Evolutionary conservation across 2,797 vertebrate genomes (phyloP).

Genomic region (Chromis chromis): DNA sequence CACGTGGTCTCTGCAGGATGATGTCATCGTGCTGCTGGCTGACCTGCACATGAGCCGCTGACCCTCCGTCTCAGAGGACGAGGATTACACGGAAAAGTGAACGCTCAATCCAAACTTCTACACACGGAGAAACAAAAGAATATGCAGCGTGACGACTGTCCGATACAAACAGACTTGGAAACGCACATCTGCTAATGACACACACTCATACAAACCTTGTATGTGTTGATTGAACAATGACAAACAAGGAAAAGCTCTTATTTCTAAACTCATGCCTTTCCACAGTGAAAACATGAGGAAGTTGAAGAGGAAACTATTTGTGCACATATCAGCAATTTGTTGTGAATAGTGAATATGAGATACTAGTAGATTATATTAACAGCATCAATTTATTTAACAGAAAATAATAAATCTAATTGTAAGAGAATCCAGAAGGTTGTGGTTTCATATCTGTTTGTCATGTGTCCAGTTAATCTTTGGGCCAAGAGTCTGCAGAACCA

Average conservation of each 20-base stretch:
- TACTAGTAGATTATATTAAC: not conserved
- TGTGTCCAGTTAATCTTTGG: not conserved
- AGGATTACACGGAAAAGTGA: slow-evolving; percentile 40
- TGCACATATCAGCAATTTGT: not conserved
- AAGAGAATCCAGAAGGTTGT: not conserved
- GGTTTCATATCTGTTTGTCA: not conserved
- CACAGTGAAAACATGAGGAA: not conserved
- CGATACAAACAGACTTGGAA: slow-evolving; percentile 3
- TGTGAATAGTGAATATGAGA: not conserved
- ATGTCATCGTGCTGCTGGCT: slow-evolving; percentile 63
- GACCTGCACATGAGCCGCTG: slow-evolving; percentile 41
- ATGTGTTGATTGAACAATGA: not conserved
- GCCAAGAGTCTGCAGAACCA: not conserved
- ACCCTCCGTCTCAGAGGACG: slow-evolving; percentile 39
- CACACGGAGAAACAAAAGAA: slow-evolving; percentile 1
- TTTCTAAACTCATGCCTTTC: not conserved
- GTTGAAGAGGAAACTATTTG: not conserved
- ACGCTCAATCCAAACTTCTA: slow-evolving; percentile 19
- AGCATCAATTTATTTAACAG: not conserved
- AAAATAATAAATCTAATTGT: not conserved
- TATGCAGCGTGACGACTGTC: not conserved
- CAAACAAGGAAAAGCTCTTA: not conserved
- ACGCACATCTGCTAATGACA: slow-evolving; percentile 6
- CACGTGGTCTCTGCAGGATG: slow-evolving; percentile 56
- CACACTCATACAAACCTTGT: not conserved